Evolutionary conservation across 2,888 invertebrate genomes (phyloP), one percentile per base, ranked within the genome.

Genomic region (Himalopsyche japonica): DNA sequence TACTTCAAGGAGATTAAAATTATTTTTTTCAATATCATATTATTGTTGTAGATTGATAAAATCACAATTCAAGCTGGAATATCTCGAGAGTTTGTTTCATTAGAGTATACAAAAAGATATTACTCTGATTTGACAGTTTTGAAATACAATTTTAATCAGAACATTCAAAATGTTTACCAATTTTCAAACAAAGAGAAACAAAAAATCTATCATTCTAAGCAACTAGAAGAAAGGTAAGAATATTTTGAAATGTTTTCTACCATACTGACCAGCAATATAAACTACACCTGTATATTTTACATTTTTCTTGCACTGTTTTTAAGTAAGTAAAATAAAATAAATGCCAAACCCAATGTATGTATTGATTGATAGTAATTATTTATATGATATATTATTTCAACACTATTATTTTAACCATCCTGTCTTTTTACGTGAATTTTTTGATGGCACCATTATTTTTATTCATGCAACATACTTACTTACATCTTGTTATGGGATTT

Each of bases 31-130:
- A 8, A 47, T 10, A 32, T 76, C 12, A 0, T 81, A 30, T 70
- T n/a, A 43, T 77, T 37, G 6, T 82, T 85, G 37, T 47, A 86
- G 84, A 37, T 82, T 12, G 48, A 83, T 5, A 78, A 64, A 37
- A 81, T 84, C 79, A 76, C 27, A 5, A 48, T 84, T 0, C 83
- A 86, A 81, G 70, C 79, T 8, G 81, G 82, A n/a, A 6, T 86
- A 37, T 81, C 82, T 12, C 5, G 20, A 4, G 78, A 83, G 18
- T 80, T 64, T 4, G 43, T 78, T 3, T 27, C 83, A 10, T 20
- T 48, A n/a, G 18, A 43, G 3, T 83, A 77, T 76, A 20, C 82
- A 30, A 82, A 86, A 8, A 79, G 81, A 32, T 80, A 86, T 47
- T 81, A 86, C 47, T 76, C 80, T 32, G 30, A 49, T 3, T 34